Base-by-base conservation (phyloP, 2,797 vertebrate species). In the Typhlichthys subterraneus region DNA sequence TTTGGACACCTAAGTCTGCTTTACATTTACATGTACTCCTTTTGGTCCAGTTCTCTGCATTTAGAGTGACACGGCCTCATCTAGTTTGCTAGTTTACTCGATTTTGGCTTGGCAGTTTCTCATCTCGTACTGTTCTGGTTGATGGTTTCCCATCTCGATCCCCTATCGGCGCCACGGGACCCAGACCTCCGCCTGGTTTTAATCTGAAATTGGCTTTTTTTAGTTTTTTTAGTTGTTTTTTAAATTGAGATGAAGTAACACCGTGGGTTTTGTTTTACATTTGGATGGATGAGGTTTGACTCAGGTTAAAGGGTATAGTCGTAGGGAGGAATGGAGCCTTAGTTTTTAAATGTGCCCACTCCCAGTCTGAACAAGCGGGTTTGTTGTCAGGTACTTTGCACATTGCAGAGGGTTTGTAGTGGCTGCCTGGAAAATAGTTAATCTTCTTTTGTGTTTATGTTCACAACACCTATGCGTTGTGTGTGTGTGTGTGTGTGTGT, bases 1-100 rank as follows among this genome's bases (percentile, higher is more conserved):
- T 69, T 17, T 65, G 29, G 85, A 82, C 85, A 81, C 88, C 87
- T 91, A 53, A 92, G 88, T 92, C 91, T 91, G 92, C 88, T 93
- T 88, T 90, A 85, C 63, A 76, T 87, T 87, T 79, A 75, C 75
- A 75, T 87, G 70, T 72, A 65, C 69, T 63, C 58, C 45, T 62
- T 75, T 17, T 42, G 29, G 59, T 61, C 45, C 53, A 57, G 75
- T 82, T 52, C 61, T 13, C 67, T 57, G 61, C 54, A 14, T 66
- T 46, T 52, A 1, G 48, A 29, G 57, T 8, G 58, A 78, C 68
- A 65, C 10, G 1, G 54, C 66, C 69, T 49, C 67, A 69, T 81
- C 67, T 70, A 73, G 65, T 53, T 63, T 38, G 56, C 70, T 76
- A 71, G 69, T 83, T 85, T 84, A 47, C 69, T 58, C 75, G 69